Base-by-base conservation (phyloP, 2,888 invertebrate species). In the Camptogramma bilineatum region DNA sequence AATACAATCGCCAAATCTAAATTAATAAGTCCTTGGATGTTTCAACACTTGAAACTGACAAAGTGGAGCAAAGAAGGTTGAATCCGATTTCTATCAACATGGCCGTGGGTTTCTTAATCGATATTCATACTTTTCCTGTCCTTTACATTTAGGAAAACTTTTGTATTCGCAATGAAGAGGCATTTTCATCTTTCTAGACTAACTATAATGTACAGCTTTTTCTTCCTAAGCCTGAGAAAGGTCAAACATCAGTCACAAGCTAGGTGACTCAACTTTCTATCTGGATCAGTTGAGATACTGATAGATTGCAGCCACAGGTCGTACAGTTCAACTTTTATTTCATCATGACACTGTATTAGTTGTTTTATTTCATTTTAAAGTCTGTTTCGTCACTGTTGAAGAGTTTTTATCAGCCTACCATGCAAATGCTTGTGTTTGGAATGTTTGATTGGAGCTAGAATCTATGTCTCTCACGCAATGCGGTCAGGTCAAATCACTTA, bases 1-100 rank as follows among this genome's bases (percentile, higher is more conserved):
- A 76, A 78, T 81, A 77, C 77, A 79, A 82, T 79, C 77, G 81
- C 74, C 77, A 81, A 84, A 88, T 88, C 88, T 85, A 80, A 84
- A 85, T 86, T 80, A 77, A 74, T 34, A 68, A 73, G 84, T 86
- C 86, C 86, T 85, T 88, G 75, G 69, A 71, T 44, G 50, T 85
- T 85, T 82, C 85, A 80, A 83, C 83, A 88, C 76, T 58, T 17
- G 48, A 8, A 57, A 54, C 55, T 60, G 63, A 62, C 69, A 68
- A 72, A 69, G 64, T 69, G 55, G 69, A 68, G 65, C 67, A 69
- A 66, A 60, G 55, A 71, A 65, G 62, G 57, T 58, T 63, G 60
- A 53, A 51, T 42, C 42, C 52, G 56, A 63, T 63, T 69, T 69
- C 62, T 69, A 72, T 67, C 62, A 62, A 68, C 61, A 54, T 50